Evolutionary conservation across 2,888 invertebrate genomes (phyloP), one percentile per base, ranked within the genome.

Genomic region (Orchestes rusci): DNA sequence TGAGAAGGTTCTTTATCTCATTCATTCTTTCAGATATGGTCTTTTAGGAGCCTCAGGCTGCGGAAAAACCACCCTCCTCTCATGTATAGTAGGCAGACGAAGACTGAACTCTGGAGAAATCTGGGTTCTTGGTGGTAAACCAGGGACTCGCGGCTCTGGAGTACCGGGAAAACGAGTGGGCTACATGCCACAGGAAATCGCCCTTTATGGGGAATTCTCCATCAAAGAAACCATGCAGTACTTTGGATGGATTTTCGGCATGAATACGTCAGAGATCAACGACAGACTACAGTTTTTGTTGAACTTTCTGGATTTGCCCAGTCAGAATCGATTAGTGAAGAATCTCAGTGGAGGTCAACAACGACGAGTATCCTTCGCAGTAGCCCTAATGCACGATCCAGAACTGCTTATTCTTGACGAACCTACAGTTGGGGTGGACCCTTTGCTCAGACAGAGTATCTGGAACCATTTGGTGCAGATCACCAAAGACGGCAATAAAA

Each of bases 221-320:
- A 93, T 95, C 60, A 82, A 82, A 54, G 95, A 95, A 68, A 94
- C 94, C 0, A 86, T 95, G 85, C 84, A 87, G 80, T 94, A 93
- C 69, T 95, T 95, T 70, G 94, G 94, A 30, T 88, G 92, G 82
- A 89, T 95, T 61, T 92, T 92, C 69, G 89, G 91, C 55, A 93
- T 95, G 93, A 75, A 80, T 63, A 83, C 84, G 20, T 66, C 75
- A 17, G 86, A 90, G 70, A 90, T 94, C 56, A 70, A 74, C 40
- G 84, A 86, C 55, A 76, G 93, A 56, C 79, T 89, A 54, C 79
- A 84, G 59, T 93, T 94, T 69, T 73, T 94, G 13, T 72, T 93
- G 19, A 87, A 90, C 66, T 93, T 95, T 68, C 76, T 95, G 34
- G 90, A 93, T 68, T 72, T 95, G 62, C 93, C 94, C 30, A 84